These are phyloP conservation scores for Zaprionus kolodkinae DNA, from an alignment of 1,140 invertebrate species.

Conservation along the genomic window DNA sequence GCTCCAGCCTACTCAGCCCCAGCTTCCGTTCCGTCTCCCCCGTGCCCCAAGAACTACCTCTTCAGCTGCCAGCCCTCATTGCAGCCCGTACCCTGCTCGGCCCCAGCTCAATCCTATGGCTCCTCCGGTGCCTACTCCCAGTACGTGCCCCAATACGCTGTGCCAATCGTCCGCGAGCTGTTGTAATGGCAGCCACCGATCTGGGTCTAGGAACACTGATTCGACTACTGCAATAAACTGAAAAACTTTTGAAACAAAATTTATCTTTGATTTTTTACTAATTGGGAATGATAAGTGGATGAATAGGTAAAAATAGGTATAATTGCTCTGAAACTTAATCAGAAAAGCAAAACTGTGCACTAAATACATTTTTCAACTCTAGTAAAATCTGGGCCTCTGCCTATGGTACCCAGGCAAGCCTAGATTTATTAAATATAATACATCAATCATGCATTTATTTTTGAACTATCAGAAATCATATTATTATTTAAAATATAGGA, in stretches of 20 bases:
- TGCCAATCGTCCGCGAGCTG: conserved; percentile 66
- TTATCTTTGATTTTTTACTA: background rate
- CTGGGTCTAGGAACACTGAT: conserved; percentile 13
- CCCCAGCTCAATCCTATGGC: conserved; percentile 60
- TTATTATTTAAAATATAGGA: background rate
- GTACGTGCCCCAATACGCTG: conserved; percentile 69
- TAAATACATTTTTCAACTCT: no score
- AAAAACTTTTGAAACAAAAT: background rate
- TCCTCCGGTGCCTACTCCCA: conserved; percentile 69
- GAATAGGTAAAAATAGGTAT: background rate
- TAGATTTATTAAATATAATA: no score
- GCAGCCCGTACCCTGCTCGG: conserved; percentile 72
- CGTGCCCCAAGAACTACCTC: conserved; percentile 79
- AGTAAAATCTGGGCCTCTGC: no score
- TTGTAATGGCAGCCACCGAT: conserved; percentile 31
- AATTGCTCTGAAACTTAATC: no score
- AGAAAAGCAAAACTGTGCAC: no score
- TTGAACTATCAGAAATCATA: no score
- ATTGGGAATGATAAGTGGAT: background rate
- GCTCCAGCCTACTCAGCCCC: conserved; percentile 47
- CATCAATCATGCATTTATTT: no score
- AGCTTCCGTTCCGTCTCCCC: conserved; percentile 61
- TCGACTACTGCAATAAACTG: conserved; percentile 51
- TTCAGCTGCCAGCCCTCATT: conserved; percentile 81
- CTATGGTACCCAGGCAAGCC: no score